Conservation (phyloP, 2,113 vertebrate species). For the human region DNA sequence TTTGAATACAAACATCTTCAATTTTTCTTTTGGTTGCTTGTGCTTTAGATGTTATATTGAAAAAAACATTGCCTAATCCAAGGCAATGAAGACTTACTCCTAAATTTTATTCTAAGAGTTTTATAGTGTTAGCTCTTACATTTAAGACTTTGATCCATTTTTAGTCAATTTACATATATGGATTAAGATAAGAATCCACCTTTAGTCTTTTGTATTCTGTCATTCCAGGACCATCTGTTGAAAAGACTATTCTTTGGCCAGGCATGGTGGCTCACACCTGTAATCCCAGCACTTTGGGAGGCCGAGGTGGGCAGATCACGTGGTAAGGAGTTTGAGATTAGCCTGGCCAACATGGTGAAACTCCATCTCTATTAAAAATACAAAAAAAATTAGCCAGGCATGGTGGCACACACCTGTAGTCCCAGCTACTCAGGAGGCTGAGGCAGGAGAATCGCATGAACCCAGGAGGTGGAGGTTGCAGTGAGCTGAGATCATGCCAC, state of each 20-base stretch:
- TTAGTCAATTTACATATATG: neutral
- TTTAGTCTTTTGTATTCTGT: neutral
- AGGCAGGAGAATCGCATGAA: no score
- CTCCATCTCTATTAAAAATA: no score
- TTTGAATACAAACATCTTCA: neutral
- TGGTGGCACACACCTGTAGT: no score
- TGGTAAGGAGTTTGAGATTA: no score
- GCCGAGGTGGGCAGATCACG: no score
- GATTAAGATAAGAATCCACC: neutral
- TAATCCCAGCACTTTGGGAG: no score
- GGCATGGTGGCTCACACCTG: no score
- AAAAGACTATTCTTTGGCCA: neutral
- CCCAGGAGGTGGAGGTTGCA: no score
- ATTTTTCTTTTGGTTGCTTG: neutral
- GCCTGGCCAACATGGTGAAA: no score
- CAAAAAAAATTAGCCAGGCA: no score
- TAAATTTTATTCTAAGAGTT: neutral
- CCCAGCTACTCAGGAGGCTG: no score
- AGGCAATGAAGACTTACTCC: neutral
- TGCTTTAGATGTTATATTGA: neutral
- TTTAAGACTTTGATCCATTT: neutral
- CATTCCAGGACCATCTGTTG: neutral
- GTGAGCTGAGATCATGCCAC: no score
- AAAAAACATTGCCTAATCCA: neutral
- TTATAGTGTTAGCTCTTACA: neutral